phyloP scores from a whole-genome alignment of 2,888 invertebrate species.

The Phengaris arion region DNA sequence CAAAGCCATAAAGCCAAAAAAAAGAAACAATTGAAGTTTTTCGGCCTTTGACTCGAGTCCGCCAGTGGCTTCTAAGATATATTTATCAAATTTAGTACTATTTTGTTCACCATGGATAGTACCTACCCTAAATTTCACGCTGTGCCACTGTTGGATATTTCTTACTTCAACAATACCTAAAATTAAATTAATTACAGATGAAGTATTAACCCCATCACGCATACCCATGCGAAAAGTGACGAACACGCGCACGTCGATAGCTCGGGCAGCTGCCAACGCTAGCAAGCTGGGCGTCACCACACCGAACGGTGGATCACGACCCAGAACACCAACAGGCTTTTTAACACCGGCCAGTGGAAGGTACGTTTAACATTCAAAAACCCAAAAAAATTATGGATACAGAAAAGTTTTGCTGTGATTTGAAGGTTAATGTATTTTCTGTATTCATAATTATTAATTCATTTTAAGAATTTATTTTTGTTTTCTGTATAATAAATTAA shows the following conservation, averaged over 20 bases:
- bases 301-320: slow-evolving; percentile 82
- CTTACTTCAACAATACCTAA: not conserved
- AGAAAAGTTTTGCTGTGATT: slow-evolving; percentile 14
- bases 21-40: too few relatives aligned
- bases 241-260: slow-evolving; percentile 76
- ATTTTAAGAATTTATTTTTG: too few relatives aligned
- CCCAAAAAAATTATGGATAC: slow-evolving; percentile 23
- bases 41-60: too few relatives aligned
- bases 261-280: slow-evolving; percentile 81
- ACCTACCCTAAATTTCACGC: too few relatives aligned
- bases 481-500: not conserved
- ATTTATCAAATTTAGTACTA: too few relatives aligned
- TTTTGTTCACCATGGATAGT: too few relatives aligned
- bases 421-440: not conserved
- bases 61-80: too few relatives aligned
- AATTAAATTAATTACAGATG: slow-evolving; percentile 73
- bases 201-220: slow-evolving; percentile 86
- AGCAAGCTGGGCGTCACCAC: slow-evolving; percentile 78
- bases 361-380: slow-evolving; percentile 62
- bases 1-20: too few relatives aligned
- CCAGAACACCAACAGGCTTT: slow-evolving; percentile 88
- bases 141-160: not conserved
- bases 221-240: slow-evolving; percentile 87
- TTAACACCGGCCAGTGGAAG: slow-evolving; percentile 88
- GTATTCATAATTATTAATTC: not conserved